Base-by-base conservation (phyloP, 1,140 invertebrate species). In the Hyphantria cunea region DNA sequence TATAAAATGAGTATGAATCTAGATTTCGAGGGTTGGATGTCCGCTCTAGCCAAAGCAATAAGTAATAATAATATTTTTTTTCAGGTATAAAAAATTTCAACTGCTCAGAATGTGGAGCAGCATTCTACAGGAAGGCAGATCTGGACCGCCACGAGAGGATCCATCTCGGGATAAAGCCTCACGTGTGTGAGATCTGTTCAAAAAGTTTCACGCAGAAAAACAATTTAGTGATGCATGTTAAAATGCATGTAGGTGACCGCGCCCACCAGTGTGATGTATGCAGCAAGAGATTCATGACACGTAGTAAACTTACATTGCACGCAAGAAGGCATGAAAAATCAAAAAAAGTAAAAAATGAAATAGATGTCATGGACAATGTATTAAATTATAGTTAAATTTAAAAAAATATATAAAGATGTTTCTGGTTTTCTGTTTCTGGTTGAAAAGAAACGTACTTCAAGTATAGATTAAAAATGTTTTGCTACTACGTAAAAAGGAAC, bases 191-290 rank as follows among this genome's bases (percentile, higher is more conserved):
- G 32, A 78, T 89, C 7, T 89, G 86, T 44, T 75, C 79, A 0
- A 89, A 89, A 15, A 83, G 78, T 33, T 89, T 89, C 53, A 78
- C 77, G 0, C 86, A 89, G 39, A 89, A 89, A 55, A 84, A 81
- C 17, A 89, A 89, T 61, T 63, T 89, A 33, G 72, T 86, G 6
- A 87, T 87, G 83, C 86, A 89, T 49, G 68, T 86, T 0, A 86
- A 88, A 58, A 85, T 82, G 68, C 86, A 89, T 12, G 68, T 78
- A 0, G 86, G 82, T 0, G 86, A 86, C 0, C 77, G 81, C 11
- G 72, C 74, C 0, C 79, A 86, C 25, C 59, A 80, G n/a, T 88
- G 85, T 32, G 32, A 47, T 0, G 78, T 85, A 0, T 89, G 86
- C 47, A 51, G 66, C 15, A 87, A 87, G 47, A 0, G 55, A 10